Evolutionary conservation across 2,113 vertebrate genomes (phyloP).

Genomic region (Poeciliopsis turrubarensis): DNA sequence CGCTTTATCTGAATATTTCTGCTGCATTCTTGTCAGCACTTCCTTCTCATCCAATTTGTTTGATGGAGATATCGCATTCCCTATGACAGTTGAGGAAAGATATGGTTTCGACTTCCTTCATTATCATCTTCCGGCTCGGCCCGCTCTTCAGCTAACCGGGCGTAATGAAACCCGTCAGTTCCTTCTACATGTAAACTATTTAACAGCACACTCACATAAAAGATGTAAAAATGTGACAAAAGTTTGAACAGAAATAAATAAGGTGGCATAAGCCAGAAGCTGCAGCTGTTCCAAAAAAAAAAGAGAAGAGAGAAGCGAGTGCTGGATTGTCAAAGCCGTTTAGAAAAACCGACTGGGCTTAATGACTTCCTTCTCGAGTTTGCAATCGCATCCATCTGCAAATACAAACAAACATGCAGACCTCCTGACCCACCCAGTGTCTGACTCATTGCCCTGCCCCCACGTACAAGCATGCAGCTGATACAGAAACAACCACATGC

Average conservation of each 20-base stretch:
- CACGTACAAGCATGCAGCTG: conserved; percentile 3
- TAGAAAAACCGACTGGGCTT: conserved; percentile 47
- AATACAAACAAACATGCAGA: conserved; percentile 62
- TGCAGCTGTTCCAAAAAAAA: conserved; percentile 42
- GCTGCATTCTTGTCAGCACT: neutral
- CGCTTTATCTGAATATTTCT: neutral
- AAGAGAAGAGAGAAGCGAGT: conserved; percentile 31
- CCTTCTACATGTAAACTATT: neutral
- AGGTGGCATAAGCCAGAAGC: neutral
- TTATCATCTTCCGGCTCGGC: neutral
- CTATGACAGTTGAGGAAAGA: neutral
- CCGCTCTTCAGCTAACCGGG: neutral
- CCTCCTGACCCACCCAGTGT: conserved; percentile 47
- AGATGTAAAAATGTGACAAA: neutral
- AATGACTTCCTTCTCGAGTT: conserved; percentile 64
- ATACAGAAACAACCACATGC: conserved; percentile 19
- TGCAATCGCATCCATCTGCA: conserved; percentile 65
- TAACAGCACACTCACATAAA: neutral
- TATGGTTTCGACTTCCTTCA: neutral
- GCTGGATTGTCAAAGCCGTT: conserved; percentile 38
- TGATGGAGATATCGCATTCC: neutral
- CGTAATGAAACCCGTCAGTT: neutral
- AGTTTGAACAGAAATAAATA: neutral
- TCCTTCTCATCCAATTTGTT: neutral
- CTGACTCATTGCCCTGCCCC: neutral